A percentile compares a stretch with the other conserved stretches of the same genome.
Evolutionary conservation across 2,888 invertebrate genomes (phyloP).

Genomic region (Rotaria macrura): DNA sequence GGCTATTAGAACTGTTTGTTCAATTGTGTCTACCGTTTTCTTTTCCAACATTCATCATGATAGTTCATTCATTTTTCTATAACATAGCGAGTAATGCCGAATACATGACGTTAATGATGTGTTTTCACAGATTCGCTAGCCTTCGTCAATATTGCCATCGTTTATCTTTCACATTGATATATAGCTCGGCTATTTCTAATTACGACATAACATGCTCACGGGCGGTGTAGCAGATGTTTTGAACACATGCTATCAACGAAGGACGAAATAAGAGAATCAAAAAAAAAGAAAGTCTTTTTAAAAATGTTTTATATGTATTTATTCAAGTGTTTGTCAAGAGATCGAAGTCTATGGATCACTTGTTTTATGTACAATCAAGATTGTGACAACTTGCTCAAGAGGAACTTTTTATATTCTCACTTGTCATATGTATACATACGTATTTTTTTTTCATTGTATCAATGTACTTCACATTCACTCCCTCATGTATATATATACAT

Average conservation of each 20-base stretch:
- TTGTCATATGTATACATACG: not conserved
- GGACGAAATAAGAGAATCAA: not conserved
- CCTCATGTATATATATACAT: not conserved
- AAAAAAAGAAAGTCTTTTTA: not conserved
- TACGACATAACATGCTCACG: not conserved
- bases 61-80: not conserved
- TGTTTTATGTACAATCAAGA: not conserved
- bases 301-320: not conserved
- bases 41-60: not conserved
- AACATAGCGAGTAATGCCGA: not conserved
- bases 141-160: slow-evolving; percentile 6
- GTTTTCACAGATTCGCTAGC: not conserved
- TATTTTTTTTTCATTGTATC: not conserved
- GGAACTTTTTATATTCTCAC: not conserved
- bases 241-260: not conserved
- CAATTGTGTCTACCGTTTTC: not conserved
- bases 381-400: not conserved
- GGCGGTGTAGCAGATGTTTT: not conserved
- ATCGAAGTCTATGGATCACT: not conserved
- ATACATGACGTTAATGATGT: slow-evolving; percentile 20
- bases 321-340: not conserved
- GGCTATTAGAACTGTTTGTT: not conserved
- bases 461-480: not conserved
- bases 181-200: not conserved
- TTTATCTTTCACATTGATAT: not conserved